Base-by-base conservation (phyloP, 1,140 invertebrate species). In the Chionoecetes opilio region DNA sequence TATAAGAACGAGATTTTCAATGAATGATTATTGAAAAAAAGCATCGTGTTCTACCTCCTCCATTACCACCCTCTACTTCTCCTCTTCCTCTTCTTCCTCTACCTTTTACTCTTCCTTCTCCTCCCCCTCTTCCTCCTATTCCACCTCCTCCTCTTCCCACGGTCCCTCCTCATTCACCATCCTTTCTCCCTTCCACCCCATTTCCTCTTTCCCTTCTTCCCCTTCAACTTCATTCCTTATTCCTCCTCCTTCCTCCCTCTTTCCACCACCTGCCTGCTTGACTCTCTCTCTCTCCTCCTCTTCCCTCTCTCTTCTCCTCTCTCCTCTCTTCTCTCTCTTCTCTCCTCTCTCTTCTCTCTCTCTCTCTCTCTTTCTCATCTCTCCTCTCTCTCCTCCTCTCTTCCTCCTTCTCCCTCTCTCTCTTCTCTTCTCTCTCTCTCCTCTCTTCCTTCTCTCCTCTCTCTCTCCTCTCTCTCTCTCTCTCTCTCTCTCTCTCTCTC, bases 261-360 rank as follows among this genome's bases (percentile, higher is more conserved):
- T 38, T 37, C 26, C 31, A n/a, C 31, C 86, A 32, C 35, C 32
- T 38, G 26, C 31, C 5, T 37, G 26, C 32, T 88, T 37, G 31
- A n/a, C 17, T 37, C n/a, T n/a, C n/a, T 11, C 37, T 11, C 37
- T 11, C 37, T 34, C n/a, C 86, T 35, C 37, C 37, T n/a, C 14
- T n/a, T 38, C 86, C n/a, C 37, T 88, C 37, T 88, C 86, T 38
- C 86, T 88, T 11, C 37, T 34, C n/a, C 37, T 38, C 32, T 88
- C 86, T 88, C 32, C 37, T 34, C n/a, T 34, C 37, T n/a, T 38
- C 86, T 88, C 86, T 88, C 86, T 88, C 86, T 35, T 34, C 31
- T n/a, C 37, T 26, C 17, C 32, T 35, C 86, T 88, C 37, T 38
- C 86, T 37, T 31, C 29, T 35, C 82, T 85, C 82, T 85, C 82